Evolutionary conservation across 1,140 invertebrate genomes (phyloP).

Genomic region (Battus philenor): DNA sequence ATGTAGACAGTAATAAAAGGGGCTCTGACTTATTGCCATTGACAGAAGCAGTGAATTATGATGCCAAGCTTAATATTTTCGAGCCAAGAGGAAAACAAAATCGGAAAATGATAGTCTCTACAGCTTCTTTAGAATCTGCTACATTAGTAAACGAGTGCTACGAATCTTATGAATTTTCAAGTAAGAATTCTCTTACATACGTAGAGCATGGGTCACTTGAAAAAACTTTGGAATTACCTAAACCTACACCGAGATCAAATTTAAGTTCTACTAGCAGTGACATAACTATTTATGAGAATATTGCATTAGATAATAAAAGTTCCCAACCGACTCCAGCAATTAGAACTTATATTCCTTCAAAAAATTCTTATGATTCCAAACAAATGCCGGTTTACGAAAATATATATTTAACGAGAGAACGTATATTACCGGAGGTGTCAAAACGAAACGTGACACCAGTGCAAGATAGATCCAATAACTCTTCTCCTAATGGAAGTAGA

Average conservation of each 20-base stretch:
- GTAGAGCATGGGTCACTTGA: conserved; percentile 17
- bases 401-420: conserved; percentile 35
- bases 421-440: conserved; percentile 38
- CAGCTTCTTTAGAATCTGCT: conserved; percentile 42
- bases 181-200: conserved; percentile 17
- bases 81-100: conserved; percentile 44
- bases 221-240: conserved; percentile 27
- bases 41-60: conserved; percentile 43
- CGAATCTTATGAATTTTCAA: conserved; percentile 55
- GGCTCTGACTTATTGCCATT: conserved; percentile 18
- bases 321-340: conserved; percentile 47
- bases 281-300: conserved; percentile 57
- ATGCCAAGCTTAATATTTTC: conserved; percentile 45
- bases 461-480: conserved; percentile 22
- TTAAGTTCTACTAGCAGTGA: conserved; percentile 24
- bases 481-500: conserved; percentile 39
- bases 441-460: conserved; percentile 32
- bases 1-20: conserved; percentile 32
- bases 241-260: conserved; percentile 47
- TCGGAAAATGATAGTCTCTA: conserved; percentile 36
- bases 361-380: conserved; percentile 29
- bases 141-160: conserved; percentile 63
- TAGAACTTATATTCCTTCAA: conserved; percentile 49
- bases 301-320: conserved; percentile 33
- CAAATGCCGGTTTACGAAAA: conserved; percentile 53